Conservation (phyloP, 2,888 invertebrate genomes). For the Cactoblastis cactorum region DNA sequence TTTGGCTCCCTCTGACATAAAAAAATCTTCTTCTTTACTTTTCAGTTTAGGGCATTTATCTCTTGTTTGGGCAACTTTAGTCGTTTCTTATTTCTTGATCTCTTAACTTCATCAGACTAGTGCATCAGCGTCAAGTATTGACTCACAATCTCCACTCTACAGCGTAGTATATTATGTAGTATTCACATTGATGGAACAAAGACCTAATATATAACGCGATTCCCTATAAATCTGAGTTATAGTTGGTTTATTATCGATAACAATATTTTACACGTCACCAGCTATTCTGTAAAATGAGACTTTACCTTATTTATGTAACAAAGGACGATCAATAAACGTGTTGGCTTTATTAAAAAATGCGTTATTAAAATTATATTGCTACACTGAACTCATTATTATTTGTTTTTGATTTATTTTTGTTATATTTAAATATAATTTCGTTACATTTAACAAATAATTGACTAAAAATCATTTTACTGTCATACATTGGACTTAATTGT, state of each 20-base stretch:
- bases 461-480: too few relatives aligned
- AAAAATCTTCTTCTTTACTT: too few relatives aligned
- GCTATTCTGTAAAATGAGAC: slow-evolving; percentile 58
- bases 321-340: slow-evolving; percentile 35
- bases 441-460: too few relatives aligned
- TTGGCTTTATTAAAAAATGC: slow-evolving; percentile 42
- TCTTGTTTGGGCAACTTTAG: too few relatives aligned
- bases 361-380: slow-evolving; percentile 35
- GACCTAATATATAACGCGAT: not conserved
- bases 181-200: not conserved
- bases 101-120: too few relatives aligned
- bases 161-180: not conserved
- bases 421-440: not conserved
- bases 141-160: too few relatives aligned
- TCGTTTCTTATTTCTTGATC: too few relatives aligned
- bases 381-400: too few relatives aligned
- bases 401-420: not conserved
- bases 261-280: slow-evolving; percentile 75
- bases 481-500: too few relatives aligned
- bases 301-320: slow-evolving; percentile 55
- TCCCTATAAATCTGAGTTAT: slow-evolving; percentile 38
- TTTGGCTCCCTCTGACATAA: too few relatives aligned
- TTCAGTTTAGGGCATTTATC: too few relatives aligned
- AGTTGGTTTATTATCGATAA: slow-evolving; percentile 66
- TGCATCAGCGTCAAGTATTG: too few relatives aligned